These are phyloP conservation scores for Triplophysa siluroides DNA, from an alignment of 2,113 vertebrate species.

Conservation along the genomic window DNA sequence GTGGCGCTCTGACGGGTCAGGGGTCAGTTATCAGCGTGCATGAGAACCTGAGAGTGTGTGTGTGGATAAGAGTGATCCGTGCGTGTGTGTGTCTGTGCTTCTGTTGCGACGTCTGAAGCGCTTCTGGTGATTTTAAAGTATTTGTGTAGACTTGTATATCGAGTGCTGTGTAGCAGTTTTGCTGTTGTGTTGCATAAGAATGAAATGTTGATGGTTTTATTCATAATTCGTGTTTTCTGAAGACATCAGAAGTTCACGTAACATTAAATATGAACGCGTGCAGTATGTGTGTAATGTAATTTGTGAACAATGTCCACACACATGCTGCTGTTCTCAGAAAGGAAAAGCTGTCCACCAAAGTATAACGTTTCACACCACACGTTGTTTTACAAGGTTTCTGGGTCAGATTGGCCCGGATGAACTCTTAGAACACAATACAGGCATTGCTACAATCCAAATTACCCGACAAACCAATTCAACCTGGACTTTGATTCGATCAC, in stretches of 20 bases:
- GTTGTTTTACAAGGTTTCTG: neutral
- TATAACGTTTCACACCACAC: neutral
- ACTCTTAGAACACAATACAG: neutral
- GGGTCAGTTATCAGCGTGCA: constrained; percentile 45
- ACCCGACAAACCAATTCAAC: constrained; percentile 22
- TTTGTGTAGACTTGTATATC: constrained; percentile 39
- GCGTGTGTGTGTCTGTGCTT: constrained; percentile 49
- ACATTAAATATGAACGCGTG: constrained; percentile 45
- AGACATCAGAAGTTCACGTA: constrained; percentile 63
- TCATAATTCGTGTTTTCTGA: constrained; percentile 32
- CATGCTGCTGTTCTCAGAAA: neutral
- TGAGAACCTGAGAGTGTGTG: constrained; percentile 53
- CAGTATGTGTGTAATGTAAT: neutral
- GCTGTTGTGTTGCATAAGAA: constrained; percentile 28
- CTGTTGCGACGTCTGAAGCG: constrained; percentile 31
- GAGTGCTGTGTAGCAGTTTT: constrained; percentile 28
- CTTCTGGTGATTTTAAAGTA: constrained; percentile 29
- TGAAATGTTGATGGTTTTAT: constrained; percentile 23
- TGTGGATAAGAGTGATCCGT: constrained; percentile 48
- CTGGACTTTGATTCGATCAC: constrained; percentile 10
- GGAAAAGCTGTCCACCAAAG: too few relatives aligned
- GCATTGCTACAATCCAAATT: constrained; percentile 1
- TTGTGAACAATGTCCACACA: neutral
- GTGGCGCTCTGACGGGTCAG: constrained; percentile 60
- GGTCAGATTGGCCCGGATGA: neutral